Conservation (phyloP, 2,888 invertebrate genomes). For the Monochamus alternatus region DNA sequence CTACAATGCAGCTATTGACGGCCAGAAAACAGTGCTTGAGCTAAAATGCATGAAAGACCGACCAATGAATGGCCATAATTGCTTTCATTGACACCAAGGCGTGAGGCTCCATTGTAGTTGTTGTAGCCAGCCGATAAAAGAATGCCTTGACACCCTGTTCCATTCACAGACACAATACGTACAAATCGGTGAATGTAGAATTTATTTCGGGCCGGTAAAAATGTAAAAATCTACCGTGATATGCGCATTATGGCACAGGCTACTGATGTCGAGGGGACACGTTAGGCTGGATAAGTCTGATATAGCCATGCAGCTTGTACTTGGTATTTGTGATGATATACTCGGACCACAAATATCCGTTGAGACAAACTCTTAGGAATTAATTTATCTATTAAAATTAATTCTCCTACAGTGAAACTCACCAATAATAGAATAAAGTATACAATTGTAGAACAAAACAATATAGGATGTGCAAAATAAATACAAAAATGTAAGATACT, state of each 20-base stretch:
- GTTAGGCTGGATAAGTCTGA: neutral
- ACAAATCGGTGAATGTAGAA: slow-evolving; percentile 61
- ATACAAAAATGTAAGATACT: too few species aligned
- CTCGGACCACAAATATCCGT: too few species aligned
- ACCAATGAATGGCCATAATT: slow-evolving; percentile 68
- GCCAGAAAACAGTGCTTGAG: slow-evolving; percentile 33
- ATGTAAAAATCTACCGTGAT: slow-evolving; percentile 43
- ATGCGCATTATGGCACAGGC: slow-evolving; percentile 40
- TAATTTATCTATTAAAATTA: too few species aligned
- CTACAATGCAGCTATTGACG: slow-evolving; percentile 15
- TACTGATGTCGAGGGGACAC: slow-evolving; percentile 34
- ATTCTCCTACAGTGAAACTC: too few species aligned
- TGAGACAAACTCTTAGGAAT: too few species aligned
- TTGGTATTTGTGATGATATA: too few species aligned
- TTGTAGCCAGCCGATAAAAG: slow-evolving; percentile 57
- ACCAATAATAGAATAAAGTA: too few species aligned
- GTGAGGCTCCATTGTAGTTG: slow-evolving; percentile 63
- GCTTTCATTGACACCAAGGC: slow-evolving; percentile 70
- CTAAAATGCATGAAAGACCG: slow-evolving; percentile 28
- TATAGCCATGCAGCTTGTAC: neutral
- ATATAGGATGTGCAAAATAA: too few species aligned
- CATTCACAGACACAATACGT: slow-evolving; percentile 64
- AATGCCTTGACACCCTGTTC: slow-evolving; percentile 65
- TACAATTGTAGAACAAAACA: too few species aligned
- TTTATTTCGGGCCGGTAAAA: slow-evolving; percentile 57